phyloP scores from a whole-genome alignment of 2,113 vertebrate genomes.

The Eulacestoma nigropectus region DNA sequence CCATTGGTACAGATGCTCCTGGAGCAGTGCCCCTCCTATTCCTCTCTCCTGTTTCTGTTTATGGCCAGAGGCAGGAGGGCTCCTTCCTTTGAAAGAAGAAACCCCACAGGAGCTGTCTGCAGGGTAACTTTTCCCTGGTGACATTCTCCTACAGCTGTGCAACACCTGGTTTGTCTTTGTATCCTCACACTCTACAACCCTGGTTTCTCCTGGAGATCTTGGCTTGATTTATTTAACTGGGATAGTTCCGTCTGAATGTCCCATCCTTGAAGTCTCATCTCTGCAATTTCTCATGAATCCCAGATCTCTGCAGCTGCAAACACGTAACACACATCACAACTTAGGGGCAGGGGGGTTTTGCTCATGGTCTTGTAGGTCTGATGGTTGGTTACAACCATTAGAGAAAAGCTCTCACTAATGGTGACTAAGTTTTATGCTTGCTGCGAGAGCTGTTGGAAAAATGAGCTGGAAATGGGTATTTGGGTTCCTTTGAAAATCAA shows the following conservation, averaged over 20 bases:
- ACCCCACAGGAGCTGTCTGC: neutral
- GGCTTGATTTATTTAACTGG: neutral
- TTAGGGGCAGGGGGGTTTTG: neutral
- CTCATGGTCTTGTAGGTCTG: neutral
- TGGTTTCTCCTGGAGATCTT: neutral
- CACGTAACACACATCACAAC: rapidly evolving
- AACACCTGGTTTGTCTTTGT: neutral
- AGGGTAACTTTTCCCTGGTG: neutral
- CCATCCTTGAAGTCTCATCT: neutral
- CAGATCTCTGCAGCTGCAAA: neutral
- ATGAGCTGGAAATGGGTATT: neutral
- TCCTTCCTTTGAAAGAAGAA: neutral
- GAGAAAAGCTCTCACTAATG: neutral
- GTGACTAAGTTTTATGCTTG: neutral
- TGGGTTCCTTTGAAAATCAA: neutral
- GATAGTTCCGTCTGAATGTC: neutral
- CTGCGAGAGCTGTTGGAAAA: neutral
- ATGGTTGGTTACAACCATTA: neutral
- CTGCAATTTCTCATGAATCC: neutral
- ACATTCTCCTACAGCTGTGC: neutral
- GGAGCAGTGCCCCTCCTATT: neutral
- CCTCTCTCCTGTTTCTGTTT: neutral
- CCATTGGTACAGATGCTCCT: neutral
- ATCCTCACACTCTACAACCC: rapidly evolving
- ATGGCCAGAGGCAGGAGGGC: neutral